Evolutionary conservation across 2,113 vertebrate species (phyloP), one percentile per base, ranked within the genome.

Genomic region (Siniperca chuatsi): DNA sequence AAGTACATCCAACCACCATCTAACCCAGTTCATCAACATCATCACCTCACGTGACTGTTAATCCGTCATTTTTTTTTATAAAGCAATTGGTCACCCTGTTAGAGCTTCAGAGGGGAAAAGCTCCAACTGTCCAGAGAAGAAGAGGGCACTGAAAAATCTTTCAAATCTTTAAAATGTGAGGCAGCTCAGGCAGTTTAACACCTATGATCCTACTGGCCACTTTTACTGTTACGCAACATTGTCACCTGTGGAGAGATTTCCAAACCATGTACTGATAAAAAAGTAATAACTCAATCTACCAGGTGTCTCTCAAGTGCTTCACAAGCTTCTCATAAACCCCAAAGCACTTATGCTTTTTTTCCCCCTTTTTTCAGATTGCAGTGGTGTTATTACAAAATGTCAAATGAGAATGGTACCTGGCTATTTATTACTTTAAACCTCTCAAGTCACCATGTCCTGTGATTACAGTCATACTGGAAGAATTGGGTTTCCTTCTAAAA

Each of bases 121-220:
- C 29, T 50, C 48, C 40, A 46, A 44, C 66, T 79, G 21, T 69
- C 13, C 35, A 50, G 70, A 75, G 81, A 87, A 72, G 29, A 82
- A 73, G 42, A 71, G 73, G 69, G 50, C 52, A 44, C 85, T 90
- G 46, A n/a, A 37, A 75, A 54, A 66, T 73, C 67, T 48, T 75
- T 82, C 25, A 82, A 71, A 57, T 65, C 83, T 79, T 71, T 35
- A 46, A 29, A 71, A 60, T 86, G 76, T 7, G 48, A 77, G 42
- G 66, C 61, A 67, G 55, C 40, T 29, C 69, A 33, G 37, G 64
- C 57, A n/a, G 69, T 75, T 70, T 79, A 71, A 79, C 58, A 67
- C 25, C 62, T 40, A 1, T 68, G 84, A 42, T 64, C 48, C 80
- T 42, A 1, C 35, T 25, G 40, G 44, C 62, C 62, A 68, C 79